phyloP scores from a whole-genome alignment of 2,113 vertebrate species.

The Anas platyrhynchos region DNA sequence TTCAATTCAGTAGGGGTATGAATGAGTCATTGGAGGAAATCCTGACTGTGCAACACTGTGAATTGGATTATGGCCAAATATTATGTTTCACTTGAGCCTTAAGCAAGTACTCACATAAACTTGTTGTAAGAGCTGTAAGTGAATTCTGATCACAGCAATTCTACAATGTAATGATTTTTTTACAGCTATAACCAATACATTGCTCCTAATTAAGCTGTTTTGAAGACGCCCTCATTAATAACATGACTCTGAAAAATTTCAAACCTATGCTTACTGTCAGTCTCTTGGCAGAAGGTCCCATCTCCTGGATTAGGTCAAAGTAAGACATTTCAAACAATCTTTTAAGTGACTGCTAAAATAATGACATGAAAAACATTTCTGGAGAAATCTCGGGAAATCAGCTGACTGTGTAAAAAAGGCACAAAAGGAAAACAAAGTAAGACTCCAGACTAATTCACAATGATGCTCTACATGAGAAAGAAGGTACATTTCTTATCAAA shows the following conservation, averaged over 20 bases:
- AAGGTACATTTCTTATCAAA: background rate
- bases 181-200: background rate
- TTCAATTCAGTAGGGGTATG: constrained; percentile 38
- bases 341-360: background rate
- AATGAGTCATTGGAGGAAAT: constrained; percentile 60
- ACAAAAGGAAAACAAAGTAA: background rate
- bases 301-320: background rate
- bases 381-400: background rate
- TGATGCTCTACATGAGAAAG: background rate
- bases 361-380: background rate
- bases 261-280: background rate
- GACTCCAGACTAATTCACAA: background rate
- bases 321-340: background rate
- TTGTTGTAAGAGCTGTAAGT: background rate
- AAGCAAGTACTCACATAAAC: background rate
- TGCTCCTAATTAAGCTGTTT: background rate
- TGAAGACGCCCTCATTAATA: background rate
- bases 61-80: constrained; percentile 50
- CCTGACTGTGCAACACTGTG: constrained; percentile 38
- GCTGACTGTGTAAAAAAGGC: background rate
- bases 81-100: constrained; percentile 11
- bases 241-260: background rate
- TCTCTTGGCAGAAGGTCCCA: background rate
- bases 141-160: background rate
- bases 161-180: background rate